Conservation (phyloP, 2,113 vertebrate genomes). For the Rhinoderma darwinii region DNA sequence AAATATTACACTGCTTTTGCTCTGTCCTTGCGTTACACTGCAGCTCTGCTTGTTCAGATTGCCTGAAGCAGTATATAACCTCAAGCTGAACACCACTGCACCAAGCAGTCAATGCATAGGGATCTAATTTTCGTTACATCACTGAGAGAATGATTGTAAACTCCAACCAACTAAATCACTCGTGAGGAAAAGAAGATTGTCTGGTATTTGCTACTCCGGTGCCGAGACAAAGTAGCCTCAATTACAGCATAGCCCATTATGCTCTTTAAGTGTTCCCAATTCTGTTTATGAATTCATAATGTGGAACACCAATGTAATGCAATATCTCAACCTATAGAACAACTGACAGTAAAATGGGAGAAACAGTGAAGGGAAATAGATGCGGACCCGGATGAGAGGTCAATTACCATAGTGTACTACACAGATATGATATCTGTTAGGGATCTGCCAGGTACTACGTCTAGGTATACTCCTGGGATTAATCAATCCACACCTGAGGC, state of each 20-base stretch:
- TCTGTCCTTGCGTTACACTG: too few relatives aligned
- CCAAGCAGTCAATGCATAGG: too few relatives aligned
- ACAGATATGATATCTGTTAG: not conserved
- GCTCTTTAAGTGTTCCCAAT: too few relatives aligned
- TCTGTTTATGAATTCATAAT: not conserved
- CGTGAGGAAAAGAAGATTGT: not conserved
- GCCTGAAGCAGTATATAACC: too few relatives aligned
- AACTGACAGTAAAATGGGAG: not conserved
- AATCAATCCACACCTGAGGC: too few relatives aligned
- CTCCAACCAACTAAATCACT: not conserved
- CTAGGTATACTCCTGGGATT: too few relatives aligned
- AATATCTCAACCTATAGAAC: not conserved
- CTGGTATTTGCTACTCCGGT: not conserved
- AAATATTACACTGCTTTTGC: too few relatives aligned
- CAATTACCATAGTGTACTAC: not conserved
- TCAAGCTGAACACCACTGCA: too few relatives aligned
- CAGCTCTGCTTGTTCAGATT: too few relatives aligned
- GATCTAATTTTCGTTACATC: too few relatives aligned
- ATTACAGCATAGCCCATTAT: too few relatives aligned
- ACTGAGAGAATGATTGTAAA: not conserved
- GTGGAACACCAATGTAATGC: not conserved
- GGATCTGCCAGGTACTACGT: too few relatives aligned
- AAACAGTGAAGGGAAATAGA: not conserved
- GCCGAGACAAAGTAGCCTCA: not conserved
- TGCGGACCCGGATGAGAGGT: not conserved